Conservation (phyloP, 1,140 invertebrate species). For the Neocloeon triangulifer region DNA sequence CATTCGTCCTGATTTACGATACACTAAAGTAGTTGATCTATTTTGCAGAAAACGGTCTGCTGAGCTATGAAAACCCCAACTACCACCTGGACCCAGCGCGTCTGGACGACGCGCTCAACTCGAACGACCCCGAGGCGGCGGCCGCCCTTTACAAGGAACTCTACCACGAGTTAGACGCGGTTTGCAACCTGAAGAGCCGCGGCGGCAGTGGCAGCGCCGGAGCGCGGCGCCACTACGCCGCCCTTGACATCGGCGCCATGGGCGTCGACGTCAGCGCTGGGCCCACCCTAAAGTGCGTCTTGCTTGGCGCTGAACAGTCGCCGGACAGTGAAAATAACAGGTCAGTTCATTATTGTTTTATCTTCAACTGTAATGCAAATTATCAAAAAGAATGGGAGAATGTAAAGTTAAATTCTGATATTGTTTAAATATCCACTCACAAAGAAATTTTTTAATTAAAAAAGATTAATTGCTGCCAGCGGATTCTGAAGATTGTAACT, state of each 20-base stretch:
- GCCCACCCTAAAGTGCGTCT: constrained; percentile 28
- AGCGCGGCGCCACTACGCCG: constrained; percentile 33
- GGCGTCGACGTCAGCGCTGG: constrained; percentile 41
- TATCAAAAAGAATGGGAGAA: too few species aligned
- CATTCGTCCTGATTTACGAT: too few species aligned
- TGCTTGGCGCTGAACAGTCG: constrained; percentile 9
- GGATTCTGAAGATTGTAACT: too few species aligned
- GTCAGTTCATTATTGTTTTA: constrained; percentile 7
- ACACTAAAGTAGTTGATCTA: too few species aligned
- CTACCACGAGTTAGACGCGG: constrained; percentile 34
- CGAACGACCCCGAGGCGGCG: constrained; percentile 33
- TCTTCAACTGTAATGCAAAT: too few species aligned
- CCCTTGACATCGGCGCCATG: constrained; percentile 41
- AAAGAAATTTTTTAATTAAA: too few species aligned
- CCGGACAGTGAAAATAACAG: constrained; percentile 13
- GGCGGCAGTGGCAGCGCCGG: constrained; percentile 15
- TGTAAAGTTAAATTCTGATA: too few species aligned
- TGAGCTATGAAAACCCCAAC: constrained; percentile 72
- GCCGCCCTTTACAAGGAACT: constrained; percentile 24
- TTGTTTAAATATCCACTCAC: too few species aligned
- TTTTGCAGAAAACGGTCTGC: constrained; percentile 59
- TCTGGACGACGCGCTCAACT: constrained; percentile 55
- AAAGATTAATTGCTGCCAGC: too few species aligned
- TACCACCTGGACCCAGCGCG: constrained; percentile 56
- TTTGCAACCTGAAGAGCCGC: constrained; percentile 20